Percentiles rank a stretch among this genome's conserved stretches.
Evolutionary conservation across 2,888 invertebrate species (phyloP).

Genomic region (Melanargia galathea): DNA sequence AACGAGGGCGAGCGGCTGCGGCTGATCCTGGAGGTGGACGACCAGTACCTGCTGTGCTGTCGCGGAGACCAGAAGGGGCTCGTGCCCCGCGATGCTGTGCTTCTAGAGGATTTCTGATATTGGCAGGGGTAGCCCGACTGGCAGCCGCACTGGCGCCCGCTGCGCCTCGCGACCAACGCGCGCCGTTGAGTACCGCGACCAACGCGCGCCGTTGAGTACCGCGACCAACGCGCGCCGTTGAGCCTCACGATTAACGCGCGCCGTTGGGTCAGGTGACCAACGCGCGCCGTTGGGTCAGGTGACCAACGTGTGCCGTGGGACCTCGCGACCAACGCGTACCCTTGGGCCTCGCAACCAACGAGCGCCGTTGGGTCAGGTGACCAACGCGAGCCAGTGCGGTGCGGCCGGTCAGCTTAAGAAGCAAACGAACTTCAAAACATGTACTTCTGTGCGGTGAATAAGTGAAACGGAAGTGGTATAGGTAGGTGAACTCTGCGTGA

Average conservation of each 20-base stretch:
- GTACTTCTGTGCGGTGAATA: slow-evolving; percentile 8
- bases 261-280: slow-evolving; percentile 26
- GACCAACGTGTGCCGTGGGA: too few relatives aligned
- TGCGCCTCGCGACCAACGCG: slow-evolving; percentile 51
- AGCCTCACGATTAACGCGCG: slow-evolving; percentile 11
- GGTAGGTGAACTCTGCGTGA: neutral
- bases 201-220: slow-evolving; percentile 26
- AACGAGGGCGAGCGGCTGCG: slow-evolving; percentile 88
- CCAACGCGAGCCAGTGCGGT: neutral
- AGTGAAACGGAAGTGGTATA: slow-evolving; percentile 18
- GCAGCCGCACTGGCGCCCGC: slow-evolving; percentile 73
- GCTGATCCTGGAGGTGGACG: slow-evolving; percentile 88
- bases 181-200: slow-evolving; percentile 26
- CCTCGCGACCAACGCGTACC: slow-evolving; percentile 9
- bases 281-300: too few relatives aligned
- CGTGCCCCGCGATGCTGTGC: slow-evolving; percentile 87
- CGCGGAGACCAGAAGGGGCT: slow-evolving; percentile 89
- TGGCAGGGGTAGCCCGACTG: slow-evolving; percentile 72
- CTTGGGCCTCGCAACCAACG: too few relatives aligned
- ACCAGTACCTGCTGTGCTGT: slow-evolving; percentile 88
- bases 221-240: slow-evolving; percentile 26
- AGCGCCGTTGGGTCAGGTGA: too few relatives aligned
- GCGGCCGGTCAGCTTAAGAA: slow-evolving; percentile 10
- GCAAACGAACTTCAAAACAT: neutral
- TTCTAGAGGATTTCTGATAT: slow-evolving; percentile 79